Evolutionary conservation across 2,797 vertebrate genomes (phyloP), one percentile per base, ranked within the genome.

Genomic region (Menidia menidia): DNA sequence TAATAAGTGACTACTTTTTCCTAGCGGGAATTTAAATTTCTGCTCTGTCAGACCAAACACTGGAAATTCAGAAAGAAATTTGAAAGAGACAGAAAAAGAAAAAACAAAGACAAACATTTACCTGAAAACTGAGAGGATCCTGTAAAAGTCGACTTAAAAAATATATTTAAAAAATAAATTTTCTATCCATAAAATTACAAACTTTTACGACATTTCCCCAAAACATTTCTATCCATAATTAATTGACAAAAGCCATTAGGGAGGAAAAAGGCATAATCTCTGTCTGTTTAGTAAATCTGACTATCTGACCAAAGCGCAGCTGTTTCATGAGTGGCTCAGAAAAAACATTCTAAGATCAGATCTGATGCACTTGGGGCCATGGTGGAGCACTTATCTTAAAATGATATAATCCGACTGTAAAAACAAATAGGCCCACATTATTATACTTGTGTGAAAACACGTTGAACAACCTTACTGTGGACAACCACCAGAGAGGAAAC

Each of bases 401-500:
- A 35, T 39, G 42, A 39, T 8, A 12, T 32, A 10, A 56, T 56
- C 10, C 13, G n/a, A 56, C 6, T 35, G 19, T 25, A 25, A 6
- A 16, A 19, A 4, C 6, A 0, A 18, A 41, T 42, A 2, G 41
- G 19, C 45, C 19, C 42, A 18, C 3, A 41, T 60, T 55, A 65
- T 67, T 9, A 4, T 18, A 62, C 39, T 4, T 4, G 43, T 60
- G 4, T 5, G 41, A 3, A 33, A 39, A 31, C 7, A 45, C 14
- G 31, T 19, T 39, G 57, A 59, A 48, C 53, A 59, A 48, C 53
- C 47, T 25, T 41, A 12, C 58, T 50, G 55, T 45, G 10, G 8
- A 42, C 10, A 54, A 43, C 42, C 35, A 45, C 59, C 5, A 10
- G 35, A n/a, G 35, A 68, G 25, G 55, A 39, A 64, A 80, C 44